These are phyloP conservation scores for Platycheirus rosarum DNA, from an alignment of 2,888 invertebrate species.

Conservation along the genomic window DNA sequence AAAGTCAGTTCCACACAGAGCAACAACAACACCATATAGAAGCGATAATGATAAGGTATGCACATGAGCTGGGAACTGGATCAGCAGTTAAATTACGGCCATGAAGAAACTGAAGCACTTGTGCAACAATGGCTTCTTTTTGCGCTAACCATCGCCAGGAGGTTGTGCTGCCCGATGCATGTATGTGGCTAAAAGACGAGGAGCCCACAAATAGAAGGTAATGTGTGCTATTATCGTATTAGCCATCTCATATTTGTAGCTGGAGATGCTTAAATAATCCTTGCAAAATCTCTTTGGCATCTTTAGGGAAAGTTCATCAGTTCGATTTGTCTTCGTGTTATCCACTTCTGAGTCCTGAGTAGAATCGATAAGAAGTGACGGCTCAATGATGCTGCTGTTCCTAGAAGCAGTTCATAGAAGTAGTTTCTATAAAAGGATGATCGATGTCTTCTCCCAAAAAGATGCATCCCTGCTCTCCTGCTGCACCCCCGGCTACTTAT, in stretches of 20 bases:
- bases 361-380: slow-evolving; percentile 41
- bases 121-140: slow-evolving; percentile 63
- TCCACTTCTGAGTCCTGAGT: slow-evolving; percentile 42
- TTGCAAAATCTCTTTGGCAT: slow-evolving; percentile 32
- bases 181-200: not conserved
- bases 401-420: not conserved
- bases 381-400: slow-evolving; percentile 19
- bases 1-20: slow-evolving; percentile 22
- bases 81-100: slow-evolving; percentile 61
- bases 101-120: slow-evolving; percentile 63
- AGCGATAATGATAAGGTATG: slow-evolving; percentile 52
- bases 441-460: slow-evolving; percentile 1
- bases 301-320: slow-evolving; percentile 21
- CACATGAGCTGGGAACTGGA: slow-evolving; percentile 42
- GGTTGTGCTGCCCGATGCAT: slow-evolving; percentile 2
- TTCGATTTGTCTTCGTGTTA: slow-evolving; percentile 40
- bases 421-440: slow-evolving; percentile 8
- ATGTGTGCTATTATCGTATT: slow-evolving; percentile 39
- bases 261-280: slow-evolving; percentile 35
- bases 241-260: slow-evolving; percentile 20
- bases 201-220: slow-evolving; percentile 7
- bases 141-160: not conserved
- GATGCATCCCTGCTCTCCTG: not conserved
- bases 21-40: not conserved
- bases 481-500: slow-evolving; percentile 29